Conservation (phyloP, 2,888 invertebrate genomes). For the Pachycephus smyrnensis region DNA sequence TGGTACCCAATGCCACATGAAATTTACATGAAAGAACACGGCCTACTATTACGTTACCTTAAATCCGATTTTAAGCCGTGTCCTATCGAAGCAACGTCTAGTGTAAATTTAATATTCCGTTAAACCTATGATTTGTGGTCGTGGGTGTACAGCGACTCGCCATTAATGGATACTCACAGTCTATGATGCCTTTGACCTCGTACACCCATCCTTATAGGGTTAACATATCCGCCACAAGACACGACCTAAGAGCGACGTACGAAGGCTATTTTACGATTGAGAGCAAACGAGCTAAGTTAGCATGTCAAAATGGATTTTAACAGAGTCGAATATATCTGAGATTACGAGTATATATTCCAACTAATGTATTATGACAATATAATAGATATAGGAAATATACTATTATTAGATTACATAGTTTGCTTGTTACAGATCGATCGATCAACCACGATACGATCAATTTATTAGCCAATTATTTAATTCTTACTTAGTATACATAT, state of each 20-base stretch:
- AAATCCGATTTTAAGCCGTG: background rate
- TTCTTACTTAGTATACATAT: too few species aligned
- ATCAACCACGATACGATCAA: background rate
- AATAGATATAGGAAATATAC: background rate
- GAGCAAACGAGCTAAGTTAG: background rate
- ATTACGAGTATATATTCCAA: background rate
- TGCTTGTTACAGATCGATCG: background rate
- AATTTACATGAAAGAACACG: background rate
- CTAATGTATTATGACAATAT: background rate
- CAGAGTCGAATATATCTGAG: background rate
- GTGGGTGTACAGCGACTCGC: conserved; percentile 9
- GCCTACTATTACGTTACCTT: background rate
- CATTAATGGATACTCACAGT: background rate
- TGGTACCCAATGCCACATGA: background rate
- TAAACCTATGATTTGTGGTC: conserved; percentile 41
- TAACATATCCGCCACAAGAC: background rate
- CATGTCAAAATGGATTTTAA: background rate
- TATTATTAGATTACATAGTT: background rate
- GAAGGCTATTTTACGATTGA: background rate
- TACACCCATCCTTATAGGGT: background rate
- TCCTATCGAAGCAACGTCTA: background rate
- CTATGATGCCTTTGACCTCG: background rate
- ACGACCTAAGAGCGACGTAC: background rate
- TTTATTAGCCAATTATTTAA: background rate
- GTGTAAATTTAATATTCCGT: conserved; percentile 42